Evolutionary conservation across 2,113 vertebrate species (phyloP).

Genomic region (Catharus minimus): DNA sequence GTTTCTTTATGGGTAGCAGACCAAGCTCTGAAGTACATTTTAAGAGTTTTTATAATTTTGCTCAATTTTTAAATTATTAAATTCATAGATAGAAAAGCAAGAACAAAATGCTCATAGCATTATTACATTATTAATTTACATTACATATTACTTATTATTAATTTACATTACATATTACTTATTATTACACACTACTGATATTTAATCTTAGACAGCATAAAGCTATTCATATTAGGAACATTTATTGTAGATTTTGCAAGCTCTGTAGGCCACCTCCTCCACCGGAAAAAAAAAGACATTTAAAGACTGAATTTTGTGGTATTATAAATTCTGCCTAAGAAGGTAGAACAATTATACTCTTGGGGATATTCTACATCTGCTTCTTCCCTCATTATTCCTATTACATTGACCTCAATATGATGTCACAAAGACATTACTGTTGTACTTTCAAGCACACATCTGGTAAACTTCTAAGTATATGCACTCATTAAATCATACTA

Average conservation of each 20-base stretch:
- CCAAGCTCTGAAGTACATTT: not conserved
- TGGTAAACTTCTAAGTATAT: not conserved
- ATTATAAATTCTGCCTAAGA: not conserved
- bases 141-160: too few species aligned
- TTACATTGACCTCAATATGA: not conserved
- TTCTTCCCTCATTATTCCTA: not conserved
- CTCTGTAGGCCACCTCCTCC: not conserved
- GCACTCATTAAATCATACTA: not conserved
- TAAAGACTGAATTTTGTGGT: not conserved
- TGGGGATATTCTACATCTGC: not conserved
- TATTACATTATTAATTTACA: too few species aligned
- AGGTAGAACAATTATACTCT: not conserved
- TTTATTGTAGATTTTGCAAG: not conserved
- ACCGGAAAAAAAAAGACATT: not conserved
- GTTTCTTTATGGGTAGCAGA: not conserved
- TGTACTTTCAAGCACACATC: not conserved
- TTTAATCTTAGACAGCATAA: not conserved
- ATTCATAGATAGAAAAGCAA: not conserved
- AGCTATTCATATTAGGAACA: not conserved
- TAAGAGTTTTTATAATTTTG: not conserved
- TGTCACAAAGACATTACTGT: not conserved
- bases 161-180: not conserved
- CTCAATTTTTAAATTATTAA: not conserved
- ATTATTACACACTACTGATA: not conserved
- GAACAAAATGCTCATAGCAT: not conserved